Evolutionary conservation across 2,113 vertebrate species (phyloP).

Genomic region (Bombycilla garrulus): DNA sequence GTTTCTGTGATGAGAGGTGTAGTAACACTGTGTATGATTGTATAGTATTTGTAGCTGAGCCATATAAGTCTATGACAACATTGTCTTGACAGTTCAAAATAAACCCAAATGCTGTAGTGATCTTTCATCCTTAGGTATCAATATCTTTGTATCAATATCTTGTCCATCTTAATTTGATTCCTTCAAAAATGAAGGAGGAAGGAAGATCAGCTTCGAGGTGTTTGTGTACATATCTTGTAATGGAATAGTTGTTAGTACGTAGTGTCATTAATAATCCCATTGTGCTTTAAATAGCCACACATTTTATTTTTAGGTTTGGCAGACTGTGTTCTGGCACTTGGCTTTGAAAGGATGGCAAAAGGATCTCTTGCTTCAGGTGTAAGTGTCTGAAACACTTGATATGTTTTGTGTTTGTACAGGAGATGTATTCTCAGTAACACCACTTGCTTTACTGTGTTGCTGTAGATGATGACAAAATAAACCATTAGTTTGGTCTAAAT

Average conservation of each 20-base stretch:
- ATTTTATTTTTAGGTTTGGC: conserved; percentile 81
- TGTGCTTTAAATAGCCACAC: neutral
- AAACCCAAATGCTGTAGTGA: neutral
- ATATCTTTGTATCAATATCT: neutral
- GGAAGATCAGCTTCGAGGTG: neutral
- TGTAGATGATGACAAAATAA: neutral
- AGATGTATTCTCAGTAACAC: neutral
- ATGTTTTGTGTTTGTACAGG: neutral
- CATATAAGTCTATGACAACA: neutral
- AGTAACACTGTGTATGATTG: neutral
- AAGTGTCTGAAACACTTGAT: conserved; percentile 16
- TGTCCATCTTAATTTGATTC: neutral
- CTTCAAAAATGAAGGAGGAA: neutral
- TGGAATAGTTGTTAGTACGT: neutral
- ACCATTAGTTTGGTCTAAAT: neutral
- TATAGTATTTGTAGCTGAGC: neutral
- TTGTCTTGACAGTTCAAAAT: neutral
- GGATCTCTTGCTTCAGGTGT: conserved; percentile 78
- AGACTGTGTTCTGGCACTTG: conserved; percentile 90
- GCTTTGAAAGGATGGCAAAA: conserved; percentile 94
- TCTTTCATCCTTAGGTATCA: neutral
- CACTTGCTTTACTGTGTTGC: neutral
- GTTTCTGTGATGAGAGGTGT: neutral
- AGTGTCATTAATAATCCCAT: neutral
- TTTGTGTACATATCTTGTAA: neutral